These are phyloP conservation scores for Tachina grossa DNA, from an alignment of 2,888 invertebrate species.

Conservation along the genomic window DNA sequence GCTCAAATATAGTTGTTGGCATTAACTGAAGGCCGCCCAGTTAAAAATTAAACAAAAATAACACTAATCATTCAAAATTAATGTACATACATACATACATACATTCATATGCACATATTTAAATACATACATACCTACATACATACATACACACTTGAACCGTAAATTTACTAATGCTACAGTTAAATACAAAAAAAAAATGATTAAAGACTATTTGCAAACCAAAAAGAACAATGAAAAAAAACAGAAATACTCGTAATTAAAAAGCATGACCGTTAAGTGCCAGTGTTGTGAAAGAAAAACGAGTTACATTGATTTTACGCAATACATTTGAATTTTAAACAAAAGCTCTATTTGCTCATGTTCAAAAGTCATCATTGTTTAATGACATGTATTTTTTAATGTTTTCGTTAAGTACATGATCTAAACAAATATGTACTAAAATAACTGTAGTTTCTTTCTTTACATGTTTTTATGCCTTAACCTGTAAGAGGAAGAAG, in stretches of 20 bases:
- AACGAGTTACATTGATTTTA: constrained; percentile 44
- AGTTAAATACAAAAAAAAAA: constrained; percentile 9
- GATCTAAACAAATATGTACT: constrained; percentile 32
- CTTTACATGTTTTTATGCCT: constrained; percentile 43
- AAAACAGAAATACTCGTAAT: background rate
- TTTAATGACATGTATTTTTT: constrained; percentile 4
- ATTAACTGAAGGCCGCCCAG: constrained; percentile 46
- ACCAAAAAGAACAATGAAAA: background rate
- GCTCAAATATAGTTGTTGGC: constrained; percentile 26
- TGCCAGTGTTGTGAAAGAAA: constrained; percentile 12
- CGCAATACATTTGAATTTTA: constrained; percentile 16
- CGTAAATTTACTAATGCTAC: background rate
- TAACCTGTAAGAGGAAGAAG: constrained; percentile 31
- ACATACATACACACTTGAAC: background rate
- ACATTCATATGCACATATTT: too few relatives aligned
- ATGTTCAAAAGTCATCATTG: constrained; percentile 1
- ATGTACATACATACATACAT: too few relatives aligned
- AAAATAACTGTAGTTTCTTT: constrained; percentile 49
- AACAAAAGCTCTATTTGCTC: background rate
- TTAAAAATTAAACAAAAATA: background rate
- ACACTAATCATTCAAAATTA: too few relatives aligned
- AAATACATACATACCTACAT: background rate
- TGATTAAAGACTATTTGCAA: constrained; percentile 4
- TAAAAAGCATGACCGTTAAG: constrained; percentile 26
- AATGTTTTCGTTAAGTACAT: constrained; percentile 2